phyloP scores from a whole-genome alignment of 1,140 invertebrate species.

The Doryteuthis pealeii region DNA sequence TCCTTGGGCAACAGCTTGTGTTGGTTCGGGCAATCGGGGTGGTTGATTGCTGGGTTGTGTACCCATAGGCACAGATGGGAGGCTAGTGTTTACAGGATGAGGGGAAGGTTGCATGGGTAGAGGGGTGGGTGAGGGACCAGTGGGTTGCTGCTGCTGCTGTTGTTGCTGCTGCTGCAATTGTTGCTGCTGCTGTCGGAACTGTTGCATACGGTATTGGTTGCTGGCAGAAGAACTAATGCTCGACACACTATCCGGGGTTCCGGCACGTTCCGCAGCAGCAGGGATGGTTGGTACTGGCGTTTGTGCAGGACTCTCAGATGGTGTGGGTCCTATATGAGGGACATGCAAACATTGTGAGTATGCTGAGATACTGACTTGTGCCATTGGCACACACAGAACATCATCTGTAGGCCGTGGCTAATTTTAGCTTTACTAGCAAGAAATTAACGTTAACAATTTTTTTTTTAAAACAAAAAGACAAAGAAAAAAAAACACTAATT shows the following conservation, averaged over 20 bases:
- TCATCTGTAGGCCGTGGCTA: no score
- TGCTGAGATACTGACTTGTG: not conserved
- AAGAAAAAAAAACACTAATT: no score
- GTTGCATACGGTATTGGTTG: conserved; percentile 30
- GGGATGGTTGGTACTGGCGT: not conserved
- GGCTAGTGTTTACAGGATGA: not conserved
- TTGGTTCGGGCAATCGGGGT: not conserved
- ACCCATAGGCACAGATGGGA: not conserved
- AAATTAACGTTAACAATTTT: no score
- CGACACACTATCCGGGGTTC: conserved; percentile 52
- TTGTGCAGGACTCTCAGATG: not conserved
- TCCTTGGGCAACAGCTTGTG: not conserved
- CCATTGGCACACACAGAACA: not conserved
- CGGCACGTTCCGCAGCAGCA: conserved; percentile 34
- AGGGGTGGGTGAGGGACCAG: not conserved
- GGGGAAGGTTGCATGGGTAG: not conserved
- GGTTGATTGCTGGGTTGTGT: not conserved
- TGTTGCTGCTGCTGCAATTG: conserved; percentile 25
- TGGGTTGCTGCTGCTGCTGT: conserved; percentile 13
- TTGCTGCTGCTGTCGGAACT: conserved; percentile 26
- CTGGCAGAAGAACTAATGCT: conserved; percentile 51
- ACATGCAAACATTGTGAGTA: not conserved
- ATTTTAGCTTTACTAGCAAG: no score
- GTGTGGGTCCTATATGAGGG: not conserved
- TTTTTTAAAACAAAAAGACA: no score